phyloP scores from a whole-genome alignment of 92 coral and sea anemone species.

The Parazoanthus darwini region DNA sequence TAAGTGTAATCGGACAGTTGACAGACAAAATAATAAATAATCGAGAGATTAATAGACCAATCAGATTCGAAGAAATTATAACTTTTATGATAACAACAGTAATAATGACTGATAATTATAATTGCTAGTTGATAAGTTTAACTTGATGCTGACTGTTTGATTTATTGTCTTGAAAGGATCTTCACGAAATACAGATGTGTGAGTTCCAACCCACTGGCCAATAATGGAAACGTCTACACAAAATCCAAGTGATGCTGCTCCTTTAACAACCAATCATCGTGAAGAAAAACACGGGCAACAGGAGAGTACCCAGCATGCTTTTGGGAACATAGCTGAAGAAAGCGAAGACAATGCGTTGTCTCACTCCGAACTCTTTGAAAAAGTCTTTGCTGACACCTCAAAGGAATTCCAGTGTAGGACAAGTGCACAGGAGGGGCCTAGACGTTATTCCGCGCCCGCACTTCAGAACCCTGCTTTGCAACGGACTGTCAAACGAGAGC shows the following conservation, averaged over 20 bases:
- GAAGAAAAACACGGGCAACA: not conserved
- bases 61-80: too few species aligned
- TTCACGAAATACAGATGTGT: not conserved
- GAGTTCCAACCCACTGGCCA: not conserved
- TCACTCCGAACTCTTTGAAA: slow-evolving; percentile 21
- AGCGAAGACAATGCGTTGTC: slow-evolving; percentile 7
- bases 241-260: not conserved
- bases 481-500: not conserved
- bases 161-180: not conserved
- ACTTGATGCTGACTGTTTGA: not conserved
- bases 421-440: not conserved
- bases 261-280: not conserved
- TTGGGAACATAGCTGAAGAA: not conserved
- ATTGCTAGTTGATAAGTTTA: too few species aligned
- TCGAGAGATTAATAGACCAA: too few species aligned
- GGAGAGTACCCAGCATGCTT: not conserved
- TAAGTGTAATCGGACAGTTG: too few species aligned
- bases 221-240: slow-evolving; percentile 1
- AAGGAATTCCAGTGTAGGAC: not conserved
- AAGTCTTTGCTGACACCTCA: slow-evolving; percentile 38
- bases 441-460: slow-evolving; percentile 27
- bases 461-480: slow-evolving; percentile 26
- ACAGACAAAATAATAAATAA: too few species aligned
- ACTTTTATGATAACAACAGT: too few species aligned
- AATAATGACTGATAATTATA: too few species aligned